A percentile compares a stretch with the other conserved stretches of the same genome.
Evolutionary conservation across 2,113 vertebrate genomes (phyloP).

Genomic region (Dromaius novaehollandiae): DNA sequence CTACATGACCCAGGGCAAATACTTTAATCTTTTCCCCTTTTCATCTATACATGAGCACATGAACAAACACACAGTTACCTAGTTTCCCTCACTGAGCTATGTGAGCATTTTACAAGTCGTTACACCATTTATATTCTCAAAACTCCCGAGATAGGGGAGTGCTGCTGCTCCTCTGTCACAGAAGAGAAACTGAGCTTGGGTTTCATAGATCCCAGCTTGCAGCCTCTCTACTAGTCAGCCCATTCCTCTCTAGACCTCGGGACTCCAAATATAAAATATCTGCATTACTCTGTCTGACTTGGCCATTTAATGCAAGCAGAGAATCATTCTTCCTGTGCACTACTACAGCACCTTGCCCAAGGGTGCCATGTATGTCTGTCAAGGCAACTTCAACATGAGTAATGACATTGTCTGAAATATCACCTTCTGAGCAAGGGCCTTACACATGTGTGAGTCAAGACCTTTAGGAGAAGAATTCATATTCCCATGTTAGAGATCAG

Average conservation of each 20-base stretch:
- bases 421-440: not conserved
- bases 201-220: rapidly evolving
- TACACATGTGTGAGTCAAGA: rapidly evolving
- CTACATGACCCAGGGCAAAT: not conserved
- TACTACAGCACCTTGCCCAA: not conserved
- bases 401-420: rapidly evolving
- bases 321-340: not conserved
- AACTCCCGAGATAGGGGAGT: not conserved
- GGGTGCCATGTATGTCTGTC: not conserved
- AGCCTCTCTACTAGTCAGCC: not conserved
- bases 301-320: not conserved
- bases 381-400: not conserved
- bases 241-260: not conserved
- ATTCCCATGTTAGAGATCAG: not conserved
- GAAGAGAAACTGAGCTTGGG: not conserved
- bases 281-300: not conserved
- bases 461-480: not conserved
- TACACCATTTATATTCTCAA: not conserved
- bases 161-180: not conserved
- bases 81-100: no score
- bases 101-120: no score
- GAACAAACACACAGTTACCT: not conserved
- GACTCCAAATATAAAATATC: not conserved
- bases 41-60: not conserved
- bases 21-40: not conserved